phyloP scores from a whole-genome alignment of 1,140 invertebrate genomes.

The Delia radicum region DNA sequence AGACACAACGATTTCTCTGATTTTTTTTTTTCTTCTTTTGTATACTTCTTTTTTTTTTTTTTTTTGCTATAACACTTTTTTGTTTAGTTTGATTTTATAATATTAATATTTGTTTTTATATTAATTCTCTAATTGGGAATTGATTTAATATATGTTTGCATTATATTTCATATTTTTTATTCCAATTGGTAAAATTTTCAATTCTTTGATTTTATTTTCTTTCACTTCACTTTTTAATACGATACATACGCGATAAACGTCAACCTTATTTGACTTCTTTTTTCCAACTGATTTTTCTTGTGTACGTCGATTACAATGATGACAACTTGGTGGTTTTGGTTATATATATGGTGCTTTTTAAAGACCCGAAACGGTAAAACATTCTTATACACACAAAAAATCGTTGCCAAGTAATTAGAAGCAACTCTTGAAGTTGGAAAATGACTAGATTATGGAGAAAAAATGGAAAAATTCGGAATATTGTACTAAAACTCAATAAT shows the following conservation, averaged over 20 bases:
- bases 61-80: background rate
- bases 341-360: no score
- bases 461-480: no score
- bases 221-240: background rate
- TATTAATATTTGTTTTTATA: background rate
- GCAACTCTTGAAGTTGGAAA: no score
- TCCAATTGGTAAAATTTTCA: background rate
- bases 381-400: no score
- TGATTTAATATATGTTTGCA: background rate
- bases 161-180: background rate
- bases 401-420: no score
- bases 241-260: conserved; percentile 5
- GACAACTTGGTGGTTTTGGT: no score
- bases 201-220: background rate
- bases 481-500: no score
- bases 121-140: background rate
- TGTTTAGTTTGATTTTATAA: background rate
- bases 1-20: conserved; percentile 3
- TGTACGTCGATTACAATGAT: conserved; percentile 1
- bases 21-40: background rate
- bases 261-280: conserved; percentile 11
- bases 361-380: no score
- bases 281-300: conserved; percentile 21
- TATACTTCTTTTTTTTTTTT: background rate
- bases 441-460: no score